Base-by-base conservation (phyloP, 2,888 invertebrate species). In the Bellardia pandia region DNA sequence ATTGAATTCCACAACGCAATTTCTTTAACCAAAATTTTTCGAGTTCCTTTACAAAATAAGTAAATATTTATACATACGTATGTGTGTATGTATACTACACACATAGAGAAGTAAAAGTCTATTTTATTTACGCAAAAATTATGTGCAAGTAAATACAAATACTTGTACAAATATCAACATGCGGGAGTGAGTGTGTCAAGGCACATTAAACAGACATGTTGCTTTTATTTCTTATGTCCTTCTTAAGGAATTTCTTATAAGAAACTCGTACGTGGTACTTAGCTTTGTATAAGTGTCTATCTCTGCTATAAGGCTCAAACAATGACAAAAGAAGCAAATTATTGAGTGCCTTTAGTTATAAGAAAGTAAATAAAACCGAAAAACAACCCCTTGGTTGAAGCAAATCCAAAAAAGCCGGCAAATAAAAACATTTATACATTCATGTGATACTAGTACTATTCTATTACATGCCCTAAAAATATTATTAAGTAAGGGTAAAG, bases 171-270 rank as follows among this genome's bases (percentile, higher is more conserved):
- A 72, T 72, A 58, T 3, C 3, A 53, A 37, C 40, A 71, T 13
- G 2, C 30, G 14, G 9, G 60, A 30, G 37, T 33, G 3, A 3
- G 11, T 13, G 11, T 69, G 45, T 16, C 13, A 3, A 33, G 23
- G 30, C 13, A 60, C 13, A 69, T 42, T 56, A 56, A 33, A 45
- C 40, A 40, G 66, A 85, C 81, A 78, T 87, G 85, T 87, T 87
- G 85, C 85, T 81, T 75, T 56, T 30, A 9, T 48, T n/a, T 23
- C n/a, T 56, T 33, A 13, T 30, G 40, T 30, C 13, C 51, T 58
- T 72, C 80, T 77, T 74, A 77, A 85, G 87, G 87, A 87, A 85
- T 87, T 85, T 87, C 74, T 78, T 85, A 82, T 85, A 85, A 85
- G 85, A 82, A 78, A 77, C 33, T 74, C 2, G 4, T 56, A 37